Evolutionary conservation across 2,797 vertebrate species (phyloP).

Genomic region (Trachops cirrhosus): DNA sequence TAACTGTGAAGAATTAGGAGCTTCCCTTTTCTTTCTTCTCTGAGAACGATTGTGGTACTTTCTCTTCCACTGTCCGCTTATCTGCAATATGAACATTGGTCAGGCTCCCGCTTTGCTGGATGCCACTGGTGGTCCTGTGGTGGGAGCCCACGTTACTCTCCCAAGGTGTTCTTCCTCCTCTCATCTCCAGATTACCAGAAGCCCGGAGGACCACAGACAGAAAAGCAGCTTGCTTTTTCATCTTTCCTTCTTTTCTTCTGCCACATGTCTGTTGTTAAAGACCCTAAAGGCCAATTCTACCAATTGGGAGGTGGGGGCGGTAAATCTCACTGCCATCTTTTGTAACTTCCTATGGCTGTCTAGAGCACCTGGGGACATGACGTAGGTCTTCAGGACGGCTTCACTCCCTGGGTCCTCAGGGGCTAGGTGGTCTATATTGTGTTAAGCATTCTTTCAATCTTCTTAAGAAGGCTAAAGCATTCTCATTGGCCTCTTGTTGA

Average conservation of each 20-base stretch:
- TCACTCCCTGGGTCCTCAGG: not conserved
- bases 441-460: not conserved
- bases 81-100: not conserved
- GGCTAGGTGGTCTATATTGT: not conserved
- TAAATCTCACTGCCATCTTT: not conserved
- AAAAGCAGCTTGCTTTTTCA: not conserved
- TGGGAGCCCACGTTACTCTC: not conserved
- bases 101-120: not conserved
- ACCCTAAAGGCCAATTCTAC: not conserved
- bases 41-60: not conserved
- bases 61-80: not conserved
- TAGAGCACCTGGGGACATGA: not conserved
- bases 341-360: not conserved
- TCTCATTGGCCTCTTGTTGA: not conserved
- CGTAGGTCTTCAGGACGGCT: not conserved
- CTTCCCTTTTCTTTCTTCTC: not conserved
- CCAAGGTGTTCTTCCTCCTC: not conserved
- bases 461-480: not conserved
- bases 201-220: not conserved
- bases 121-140: not conserved
- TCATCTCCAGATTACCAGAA: not conserved
- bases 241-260: not conserved
- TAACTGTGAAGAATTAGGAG: not conserved
- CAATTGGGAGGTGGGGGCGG: not conserved
- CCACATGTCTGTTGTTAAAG: not conserved